These are phyloP conservation scores for Willisornis vidua DNA, from an alignment of 2,113 vertebrate species.

Conservation along the genomic window DNA sequence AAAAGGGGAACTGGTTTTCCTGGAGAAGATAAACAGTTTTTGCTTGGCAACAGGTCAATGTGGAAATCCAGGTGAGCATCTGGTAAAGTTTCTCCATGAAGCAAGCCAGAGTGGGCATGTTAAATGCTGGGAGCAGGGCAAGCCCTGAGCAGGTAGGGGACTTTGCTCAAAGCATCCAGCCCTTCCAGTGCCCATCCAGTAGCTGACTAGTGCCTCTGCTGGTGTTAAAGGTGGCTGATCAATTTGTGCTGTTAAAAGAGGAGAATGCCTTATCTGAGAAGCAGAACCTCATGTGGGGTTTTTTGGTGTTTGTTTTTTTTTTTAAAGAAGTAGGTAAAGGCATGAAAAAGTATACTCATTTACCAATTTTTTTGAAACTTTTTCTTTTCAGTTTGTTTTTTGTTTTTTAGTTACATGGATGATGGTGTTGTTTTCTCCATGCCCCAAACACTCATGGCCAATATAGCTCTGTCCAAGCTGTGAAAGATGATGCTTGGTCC, in stretches of 20 bases:
- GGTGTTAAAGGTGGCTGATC: background rate
- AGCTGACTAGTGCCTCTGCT: background rate
- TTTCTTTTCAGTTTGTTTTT: background rate
- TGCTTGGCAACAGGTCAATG: background rate
- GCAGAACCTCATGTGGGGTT: background rate
- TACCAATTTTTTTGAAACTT: background rate
- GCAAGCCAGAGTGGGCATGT: background rate
- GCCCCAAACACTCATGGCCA: accelerated
- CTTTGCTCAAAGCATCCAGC: background rate
- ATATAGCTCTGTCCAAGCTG: background rate
- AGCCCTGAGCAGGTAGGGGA: accelerated
- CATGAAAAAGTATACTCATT: background rate
- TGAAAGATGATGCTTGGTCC: background rate
- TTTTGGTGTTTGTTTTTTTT: no score
- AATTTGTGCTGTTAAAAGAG: background rate
- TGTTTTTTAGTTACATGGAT: background rate
- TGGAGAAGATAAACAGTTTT: background rate
- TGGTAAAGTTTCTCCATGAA: background rate
- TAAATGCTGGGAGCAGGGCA: background rate
- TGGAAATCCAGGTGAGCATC: background rate
- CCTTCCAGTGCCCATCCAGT: background rate
- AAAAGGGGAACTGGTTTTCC: background rate
- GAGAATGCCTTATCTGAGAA: background rate
- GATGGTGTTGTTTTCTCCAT: background rate
- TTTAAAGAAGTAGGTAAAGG: background rate